Evolutionary conservation across 53 echinoderm and acorn worm species (phyloP).

Genomic region (Zoroaster sp.): DNA sequence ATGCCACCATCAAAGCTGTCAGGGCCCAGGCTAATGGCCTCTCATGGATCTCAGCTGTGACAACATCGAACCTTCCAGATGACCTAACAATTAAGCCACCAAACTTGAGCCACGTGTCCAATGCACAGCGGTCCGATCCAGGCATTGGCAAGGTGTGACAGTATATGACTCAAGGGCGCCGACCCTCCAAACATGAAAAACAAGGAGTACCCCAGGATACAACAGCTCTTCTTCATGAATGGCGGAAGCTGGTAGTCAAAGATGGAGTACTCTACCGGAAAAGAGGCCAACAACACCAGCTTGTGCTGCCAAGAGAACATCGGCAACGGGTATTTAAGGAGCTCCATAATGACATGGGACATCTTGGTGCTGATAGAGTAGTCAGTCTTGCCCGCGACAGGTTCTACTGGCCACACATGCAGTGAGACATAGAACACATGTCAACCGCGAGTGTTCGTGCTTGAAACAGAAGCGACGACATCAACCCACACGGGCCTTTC

Average conservation of each 20-base stretch:
- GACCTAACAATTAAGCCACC: background rate
- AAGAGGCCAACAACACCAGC: background rate
- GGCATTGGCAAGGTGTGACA: conserved; percentile 1
- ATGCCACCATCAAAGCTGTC: conserved; percentile 13
- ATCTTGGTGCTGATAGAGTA: conserved; percentile 60
- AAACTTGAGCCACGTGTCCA: background rate
- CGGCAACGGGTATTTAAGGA: conserved; percentile 22
- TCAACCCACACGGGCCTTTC: conserved; percentile 52
- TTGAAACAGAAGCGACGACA: conserved; percentile 46
- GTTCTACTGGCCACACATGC: conserved; percentile 71
- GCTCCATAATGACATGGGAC: conserved; percentile 67
- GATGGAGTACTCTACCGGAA: conserved; percentile 43
- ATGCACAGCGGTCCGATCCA: conserved; percentile 29
- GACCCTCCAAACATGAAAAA: background rate
- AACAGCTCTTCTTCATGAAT: conserved; percentile 38
- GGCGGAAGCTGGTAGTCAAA: conserved; percentile 33
- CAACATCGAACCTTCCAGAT: background rate
- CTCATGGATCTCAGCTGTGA: conserved; percentile 38
- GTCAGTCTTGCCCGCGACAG: conserved; percentile 38
- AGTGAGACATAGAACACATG: conserved; percentile 46
- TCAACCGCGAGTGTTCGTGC: conserved; percentile 49
- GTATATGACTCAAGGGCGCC: background rate
- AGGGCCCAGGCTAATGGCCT: background rate
- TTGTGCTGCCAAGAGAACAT: conserved; percentile 25
- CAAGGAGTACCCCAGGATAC: background rate